These are phyloP conservation scores for Hydrolagus colliei DNA, from an alignment of 2,797 vertebrate species.

Conservation along the genomic window DNA sequence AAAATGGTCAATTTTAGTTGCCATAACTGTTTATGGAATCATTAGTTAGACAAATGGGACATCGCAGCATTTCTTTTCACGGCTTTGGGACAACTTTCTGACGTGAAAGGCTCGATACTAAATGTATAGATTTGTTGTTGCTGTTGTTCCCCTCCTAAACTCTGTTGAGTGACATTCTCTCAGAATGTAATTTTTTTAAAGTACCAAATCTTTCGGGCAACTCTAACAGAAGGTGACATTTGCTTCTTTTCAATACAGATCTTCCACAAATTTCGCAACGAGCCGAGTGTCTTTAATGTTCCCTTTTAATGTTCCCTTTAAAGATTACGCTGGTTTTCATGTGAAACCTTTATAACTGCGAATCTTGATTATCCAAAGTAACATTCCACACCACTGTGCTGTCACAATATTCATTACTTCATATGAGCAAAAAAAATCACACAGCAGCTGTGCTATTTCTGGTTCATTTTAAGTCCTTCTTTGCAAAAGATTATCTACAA, in stretches of 20 bases:
- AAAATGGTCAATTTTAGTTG: too few relatives aligned
- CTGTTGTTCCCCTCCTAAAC: background rate
- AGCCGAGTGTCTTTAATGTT: background rate
- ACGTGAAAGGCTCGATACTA: too few relatives aligned
- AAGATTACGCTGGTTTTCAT: background rate
- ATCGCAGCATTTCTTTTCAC: background rate
- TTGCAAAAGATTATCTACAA: too few relatives aligned
- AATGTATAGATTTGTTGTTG: too few relatives aligned
- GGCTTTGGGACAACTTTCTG: too few relatives aligned
- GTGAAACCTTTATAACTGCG: background rate
- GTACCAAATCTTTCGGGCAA: background rate
- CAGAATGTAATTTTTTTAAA: background rate
- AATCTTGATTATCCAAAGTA: background rate
- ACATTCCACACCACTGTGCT: background rate
- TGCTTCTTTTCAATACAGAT: conserved; percentile 3
- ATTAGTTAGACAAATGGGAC: background rate
- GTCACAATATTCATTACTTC: background rate
- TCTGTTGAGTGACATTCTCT: background rate
- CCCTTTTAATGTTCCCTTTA: background rate
- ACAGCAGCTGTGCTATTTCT: too few relatives aligned
- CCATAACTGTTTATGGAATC: too few relatives aligned
- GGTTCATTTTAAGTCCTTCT: too few relatives aligned
- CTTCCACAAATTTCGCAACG: conserved; percentile 3
- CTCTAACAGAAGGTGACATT: background rate
- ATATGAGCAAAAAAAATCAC: background rate